phyloP scores from a whole-genome alignment of 2,113 vertebrate species.

The Chloroceryle aenea region DNA sequence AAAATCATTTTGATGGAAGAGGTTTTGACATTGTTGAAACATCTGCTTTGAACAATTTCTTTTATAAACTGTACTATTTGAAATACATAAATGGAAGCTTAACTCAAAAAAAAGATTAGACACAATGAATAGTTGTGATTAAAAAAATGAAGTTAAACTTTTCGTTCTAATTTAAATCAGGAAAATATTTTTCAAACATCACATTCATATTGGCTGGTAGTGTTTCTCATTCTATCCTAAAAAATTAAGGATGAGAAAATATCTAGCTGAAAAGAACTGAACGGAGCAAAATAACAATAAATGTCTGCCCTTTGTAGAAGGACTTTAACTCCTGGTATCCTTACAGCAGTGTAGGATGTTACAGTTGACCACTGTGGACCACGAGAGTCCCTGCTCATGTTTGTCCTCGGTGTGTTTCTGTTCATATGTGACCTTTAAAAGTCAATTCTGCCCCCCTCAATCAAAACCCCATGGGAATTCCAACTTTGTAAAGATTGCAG shows the following conservation, averaged over 20 bases:
- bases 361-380: background rate
- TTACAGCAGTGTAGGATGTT: background rate
- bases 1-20: background rate
- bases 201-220: background rate
- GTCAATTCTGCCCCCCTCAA: background rate
- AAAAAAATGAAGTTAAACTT: background rate
- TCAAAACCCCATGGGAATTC: background rate
- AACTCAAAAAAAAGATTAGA: background rate
- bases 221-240: background rate
- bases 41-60: background rate
- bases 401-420: background rate
- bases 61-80: background rate
- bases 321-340: background rate
- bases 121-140: background rate
- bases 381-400: rapidly evolving
- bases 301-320: background rate
- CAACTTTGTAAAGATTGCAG: background rate
- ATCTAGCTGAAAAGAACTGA: background rate
- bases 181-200: background rate
- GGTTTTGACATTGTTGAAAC: constrained; percentile 23
- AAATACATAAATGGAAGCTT: background rate
- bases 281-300: background rate
- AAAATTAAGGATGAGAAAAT: background rate
- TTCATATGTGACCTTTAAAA: background rate
- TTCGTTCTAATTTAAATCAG: background rate